These are phyloP conservation scores for Eupithecia inturbata DNA, from an alignment of 2,888 invertebrate genomes.

Conservation along the genomic window DNA sequence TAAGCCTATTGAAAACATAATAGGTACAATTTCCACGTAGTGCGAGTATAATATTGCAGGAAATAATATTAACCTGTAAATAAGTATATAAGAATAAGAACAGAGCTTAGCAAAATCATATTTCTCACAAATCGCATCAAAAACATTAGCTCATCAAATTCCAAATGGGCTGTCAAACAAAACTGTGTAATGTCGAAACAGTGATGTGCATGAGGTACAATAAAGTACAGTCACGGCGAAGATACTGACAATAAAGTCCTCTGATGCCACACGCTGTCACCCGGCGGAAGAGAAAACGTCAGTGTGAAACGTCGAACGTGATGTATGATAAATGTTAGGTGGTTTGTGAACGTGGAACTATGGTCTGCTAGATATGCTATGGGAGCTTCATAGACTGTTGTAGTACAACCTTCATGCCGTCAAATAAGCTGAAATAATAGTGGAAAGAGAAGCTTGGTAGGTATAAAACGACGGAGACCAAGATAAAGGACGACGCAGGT, in stretches of 20 bases:
- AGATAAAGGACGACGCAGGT: no score
- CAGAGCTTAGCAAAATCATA: background rate
- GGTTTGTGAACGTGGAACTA: conserved; percentile 53
- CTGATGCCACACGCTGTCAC: conserved; percentile 70
- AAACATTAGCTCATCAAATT: conserved; percentile 34
- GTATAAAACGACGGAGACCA: no score
- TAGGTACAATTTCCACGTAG: background rate
- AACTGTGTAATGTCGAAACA: conserved; percentile 39
- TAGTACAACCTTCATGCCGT: background rate
- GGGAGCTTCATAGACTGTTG: background rate
- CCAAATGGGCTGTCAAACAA: conserved; percentile 32
- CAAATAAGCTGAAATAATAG: background rate
- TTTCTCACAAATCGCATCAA: conserved; percentile 19
- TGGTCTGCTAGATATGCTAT: conserved; percentile 50
- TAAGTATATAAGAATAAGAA: background rate
- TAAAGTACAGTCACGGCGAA: conserved; percentile 41
- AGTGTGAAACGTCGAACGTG: conserved; percentile 73
- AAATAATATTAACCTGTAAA: background rate
- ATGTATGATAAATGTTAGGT: conserved; percentile 80
- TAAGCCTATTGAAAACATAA: conserved; percentile 7
- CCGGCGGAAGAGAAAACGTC: conserved; percentile 76
- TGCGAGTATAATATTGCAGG: background rate
- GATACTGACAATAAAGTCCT: conserved; percentile 68
- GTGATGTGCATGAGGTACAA: conserved; percentile 33
- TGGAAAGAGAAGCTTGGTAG: background rate